Evolutionary conservation across 2,113 vertebrate genomes (phyloP), one percentile per base, ranked within the genome.

Genomic region (Lamprotornis superbus): DNA sequence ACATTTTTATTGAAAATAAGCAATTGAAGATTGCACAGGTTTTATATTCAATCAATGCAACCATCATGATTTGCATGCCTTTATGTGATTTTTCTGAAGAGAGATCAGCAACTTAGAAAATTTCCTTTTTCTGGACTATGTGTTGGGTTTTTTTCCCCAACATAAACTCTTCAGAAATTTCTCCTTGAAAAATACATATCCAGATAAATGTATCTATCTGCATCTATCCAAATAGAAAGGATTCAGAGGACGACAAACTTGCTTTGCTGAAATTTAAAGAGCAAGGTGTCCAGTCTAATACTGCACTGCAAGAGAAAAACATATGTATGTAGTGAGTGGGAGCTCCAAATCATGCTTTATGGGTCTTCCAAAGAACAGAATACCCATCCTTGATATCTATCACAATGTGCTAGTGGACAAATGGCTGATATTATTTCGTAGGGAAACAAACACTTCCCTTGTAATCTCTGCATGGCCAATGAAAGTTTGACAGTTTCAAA

Each of bases 181-280:
- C 27, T 68, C 25, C 49, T 59, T 35, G 8, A 56, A 90, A 87
- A 61, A 49, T 22, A 44, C 10, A 10, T 42, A 53, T 23, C 20
- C 17, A 46, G 13, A 8, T 61, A 44, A 92, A 87, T 49, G 3
- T 20, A 31, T 39, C 17, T 60, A 24, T 31, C 28, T 49, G 7
- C 20, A 39, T 49, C 28, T 76, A 49, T 49, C 6, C 11, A 71
- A 37, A 64, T 5, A n/a, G 19, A 81, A 87, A 81, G 5, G 7
- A 63, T 37, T 20, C 10, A 76, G n/a, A 33, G 3, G 37, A 52
- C 0, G 5, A 11, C 2, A 10, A 67, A 56, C 1, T 49, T 35
- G 4, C 11, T 81, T 73, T 55, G 23, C 25, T 84, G 44, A 81
- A 87, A 77, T 37, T 16, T 40, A 42, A 46, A 24, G 22, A 67